Evolutionary conservation across 2,888 invertebrate genomes (phyloP), one percentile per base, ranked within the genome.

Genomic region (Sphaerophoria taeniata): DNA sequence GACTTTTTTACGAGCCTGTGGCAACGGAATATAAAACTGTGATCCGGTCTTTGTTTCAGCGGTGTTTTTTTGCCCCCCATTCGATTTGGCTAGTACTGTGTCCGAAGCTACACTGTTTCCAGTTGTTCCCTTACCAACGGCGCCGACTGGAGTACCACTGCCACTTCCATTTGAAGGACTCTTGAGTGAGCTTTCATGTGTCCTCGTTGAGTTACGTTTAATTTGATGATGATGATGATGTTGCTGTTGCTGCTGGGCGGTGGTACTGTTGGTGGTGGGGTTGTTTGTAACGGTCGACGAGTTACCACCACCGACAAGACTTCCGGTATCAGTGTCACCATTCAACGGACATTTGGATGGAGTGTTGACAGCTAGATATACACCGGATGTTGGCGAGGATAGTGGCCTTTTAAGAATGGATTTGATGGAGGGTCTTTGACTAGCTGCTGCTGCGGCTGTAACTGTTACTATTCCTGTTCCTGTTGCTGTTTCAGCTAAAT

Each of bases 1-100:
- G 83, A 95, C 95, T 89, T 95, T 94, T 93, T 95, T 95, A 89
- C 95, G 93, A 89, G 94, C 93, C 70, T 82, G 88, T 75, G 92
- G 93, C 88, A 94, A 93, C 43, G 94, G 95, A 87, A 95, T 91
- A 92, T 95, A 95, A 92, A 95, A 95, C 88, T 94, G 94, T 72
- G 95, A 94, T 88, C 92, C 91, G 88, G 88, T 82, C 81, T 87
- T 79, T 65, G 81, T 87, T 73, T 87, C 77, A 39, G 61, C 55
- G 55, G 53, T 43, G 58, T 61, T 77, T 75, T 83, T 85, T 85
- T 74, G 76, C 80, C 65, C 78, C 53, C 60, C 67, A 76, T 73
- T 87, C 31, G 74, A 61, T 87, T 70, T 83, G 70, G 74, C 80
- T 49, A 61, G 56, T 58, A 79, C 56, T 70, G 65, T 70, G 73